Percentiles rank a stretch among this genome's conserved stretches.
phyloP scores from a whole-genome alignment of 1,140 invertebrate genomes.

The Drosophila guanche region DNA sequence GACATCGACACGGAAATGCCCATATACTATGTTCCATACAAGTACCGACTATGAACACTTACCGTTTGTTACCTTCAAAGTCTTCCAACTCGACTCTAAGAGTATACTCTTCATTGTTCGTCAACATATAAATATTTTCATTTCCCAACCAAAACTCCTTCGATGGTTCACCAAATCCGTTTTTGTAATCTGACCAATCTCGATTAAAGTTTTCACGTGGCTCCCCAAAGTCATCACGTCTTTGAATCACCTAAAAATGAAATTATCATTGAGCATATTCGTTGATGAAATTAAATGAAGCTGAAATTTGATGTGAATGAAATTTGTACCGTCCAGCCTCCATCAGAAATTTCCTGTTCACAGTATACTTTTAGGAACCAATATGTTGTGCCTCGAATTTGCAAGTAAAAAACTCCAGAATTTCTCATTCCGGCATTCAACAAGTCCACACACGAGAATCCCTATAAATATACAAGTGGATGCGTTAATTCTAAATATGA shows the following conservation, averaged over 20 bases:
- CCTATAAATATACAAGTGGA: constrained; percentile 84
- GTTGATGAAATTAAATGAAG: background rate
- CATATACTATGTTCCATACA: background rate
- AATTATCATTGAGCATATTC: background rate
- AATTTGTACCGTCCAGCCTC: constrained; percentile 95
- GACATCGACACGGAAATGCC: no score
- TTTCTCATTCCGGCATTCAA: constrained; percentile 92
- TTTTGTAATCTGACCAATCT: constrained; percentile 97
- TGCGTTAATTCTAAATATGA: background rate
- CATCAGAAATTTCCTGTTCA: constrained; percentile 94
- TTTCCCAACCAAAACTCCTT: constrained; percentile 97
- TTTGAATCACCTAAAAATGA: constrained; percentile 91
- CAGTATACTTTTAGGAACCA: constrained; percentile 96
- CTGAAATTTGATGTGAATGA: background rate
- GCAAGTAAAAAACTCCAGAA: constrained; percentile 94
- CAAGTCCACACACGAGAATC: constrained; percentile 93
- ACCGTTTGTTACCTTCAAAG: constrained; percentile 96
- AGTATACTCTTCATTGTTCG: constrained; percentile 96
- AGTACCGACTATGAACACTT: constrained; percentile 28
- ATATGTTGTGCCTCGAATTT: constrained; percentile 94
- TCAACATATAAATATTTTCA: constrained; percentile 96
- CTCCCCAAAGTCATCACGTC: constrained; percentile 93
- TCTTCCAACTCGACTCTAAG: constrained; percentile 95
- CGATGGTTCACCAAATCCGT: constrained; percentile 95
- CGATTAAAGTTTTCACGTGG: constrained; percentile 95